A percentile compares a stretch with the other conserved stretches of the same genome.
Conservation (phyloP, 2,888 invertebrate genomes). For the Melieria omissa region DNA sequence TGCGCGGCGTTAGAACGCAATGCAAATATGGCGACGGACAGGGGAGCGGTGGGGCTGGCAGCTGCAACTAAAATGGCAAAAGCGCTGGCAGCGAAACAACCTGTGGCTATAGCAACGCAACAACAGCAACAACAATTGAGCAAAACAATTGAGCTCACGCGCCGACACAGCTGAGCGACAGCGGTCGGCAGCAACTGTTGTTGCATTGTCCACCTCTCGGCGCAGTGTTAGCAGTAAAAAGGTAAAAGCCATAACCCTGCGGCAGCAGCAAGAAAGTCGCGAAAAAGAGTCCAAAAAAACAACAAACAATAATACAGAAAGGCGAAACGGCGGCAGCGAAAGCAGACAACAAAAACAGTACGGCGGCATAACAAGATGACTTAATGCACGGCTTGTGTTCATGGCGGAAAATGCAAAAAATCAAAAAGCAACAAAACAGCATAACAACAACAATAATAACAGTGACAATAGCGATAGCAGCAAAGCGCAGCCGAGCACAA, state of each 20-base stretch:
- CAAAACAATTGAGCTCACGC: too few species aligned
- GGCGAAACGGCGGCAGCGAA: background rate
- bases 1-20: background rate
- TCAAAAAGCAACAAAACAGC: background rate
- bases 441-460: background rate
- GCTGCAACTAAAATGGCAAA: background rate
- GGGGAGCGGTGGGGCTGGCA: background rate
- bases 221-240: background rate
- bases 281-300: too few species aligned
- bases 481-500: background rate
- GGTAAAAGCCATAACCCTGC: background rate
- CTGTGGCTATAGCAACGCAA: background rate
- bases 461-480: background rate
- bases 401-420: constrained; percentile 1
- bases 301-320: background rate
- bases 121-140: background rate
- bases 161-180: too few species aligned
- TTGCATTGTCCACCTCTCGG: background rate
- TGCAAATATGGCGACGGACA: background rate
- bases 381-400: constrained; percentile 17
- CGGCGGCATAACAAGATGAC: background rate
- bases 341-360: background rate
- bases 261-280: background rate
- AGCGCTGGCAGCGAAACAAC: background rate
- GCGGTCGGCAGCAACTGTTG: too few species aligned